Conservation (phyloP, 1,140 invertebrate genomes). For the Drosophila equinoxialis region DNA sequence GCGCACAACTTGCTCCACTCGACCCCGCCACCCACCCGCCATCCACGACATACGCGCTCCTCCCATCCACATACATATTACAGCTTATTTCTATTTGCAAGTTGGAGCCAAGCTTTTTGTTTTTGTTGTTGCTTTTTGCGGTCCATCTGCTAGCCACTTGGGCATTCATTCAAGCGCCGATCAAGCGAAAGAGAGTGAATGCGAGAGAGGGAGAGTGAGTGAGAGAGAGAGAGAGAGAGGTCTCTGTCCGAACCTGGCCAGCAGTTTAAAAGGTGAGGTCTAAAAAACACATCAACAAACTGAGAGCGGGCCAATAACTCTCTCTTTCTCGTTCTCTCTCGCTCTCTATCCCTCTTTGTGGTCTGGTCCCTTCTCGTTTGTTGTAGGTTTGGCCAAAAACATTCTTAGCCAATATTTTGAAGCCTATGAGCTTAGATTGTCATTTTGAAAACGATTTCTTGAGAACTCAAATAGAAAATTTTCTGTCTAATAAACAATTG, state of each 20-base stretch:
- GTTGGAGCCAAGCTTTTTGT: constrained; percentile 42
- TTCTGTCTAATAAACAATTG: no score
- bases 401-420: neutral
- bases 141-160: constrained; percentile 67
- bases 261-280: neutral
- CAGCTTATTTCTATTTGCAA: constrained; percentile 45
- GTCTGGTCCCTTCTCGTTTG: neutral
- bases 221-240: constrained; percentile 9
- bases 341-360: neutral
- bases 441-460: neutral
- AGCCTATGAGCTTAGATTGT: neutral
- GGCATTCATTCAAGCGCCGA: constrained; percentile 60
- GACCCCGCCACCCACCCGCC: neutral
- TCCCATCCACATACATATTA: constrained; percentile 14
- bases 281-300: neutral
- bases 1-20: constrained; percentile 29
- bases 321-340: neutral
- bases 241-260: constrained; percentile 3
- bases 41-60: neutral
- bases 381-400: constrained; percentile 19
- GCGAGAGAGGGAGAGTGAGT: constrained; percentile 15
- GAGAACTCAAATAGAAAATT: no score
- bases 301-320: constrained; percentile 1
- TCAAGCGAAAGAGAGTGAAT: constrained; percentile 15
- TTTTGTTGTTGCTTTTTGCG: constrained; percentile 36